Percentiles rank a stretch among this genome's conserved stretches.
phyloP scores from a whole-genome alignment of 2,113 vertebrate species.

The Cyprichromis sp. region DNA sequence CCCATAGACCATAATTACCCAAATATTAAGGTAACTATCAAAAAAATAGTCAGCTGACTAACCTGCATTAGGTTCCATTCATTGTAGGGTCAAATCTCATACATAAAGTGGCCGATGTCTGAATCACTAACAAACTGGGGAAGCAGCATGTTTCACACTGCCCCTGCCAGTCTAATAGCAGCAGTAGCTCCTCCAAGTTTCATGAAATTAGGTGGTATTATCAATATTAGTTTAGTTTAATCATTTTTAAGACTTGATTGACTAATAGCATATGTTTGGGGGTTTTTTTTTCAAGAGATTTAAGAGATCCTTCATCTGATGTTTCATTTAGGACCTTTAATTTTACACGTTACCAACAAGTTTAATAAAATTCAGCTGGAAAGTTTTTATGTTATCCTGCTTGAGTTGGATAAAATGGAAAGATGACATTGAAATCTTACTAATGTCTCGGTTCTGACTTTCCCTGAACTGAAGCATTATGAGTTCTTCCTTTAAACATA shows the following conservation, averaged over 20 bases:
- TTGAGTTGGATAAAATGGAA: background rate
- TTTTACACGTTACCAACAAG: background rate
- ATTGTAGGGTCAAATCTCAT: background rate
- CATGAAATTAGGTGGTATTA: background rate
- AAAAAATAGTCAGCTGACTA: background rate
- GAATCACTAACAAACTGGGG: background rate
- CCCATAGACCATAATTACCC: background rate
- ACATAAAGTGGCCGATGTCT: background rate
- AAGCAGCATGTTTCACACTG: background rate
- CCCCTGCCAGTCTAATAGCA: background rate
- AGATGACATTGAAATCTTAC: background rate
- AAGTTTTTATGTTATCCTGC: background rate
- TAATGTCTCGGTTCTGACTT: background rate
- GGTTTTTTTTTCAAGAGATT: accelerated
- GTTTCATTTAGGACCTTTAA: background rate
- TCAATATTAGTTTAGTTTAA: background rate
- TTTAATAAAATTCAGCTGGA: background rate
- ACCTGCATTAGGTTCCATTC: background rate
- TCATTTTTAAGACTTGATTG: background rate
- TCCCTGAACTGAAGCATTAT: background rate
- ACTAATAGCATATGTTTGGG: background rate
- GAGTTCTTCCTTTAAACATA: background rate
- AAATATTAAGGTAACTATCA: background rate
- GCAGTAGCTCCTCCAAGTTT: background rate
- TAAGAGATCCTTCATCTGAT: background rate